Base-by-base conservation (phyloP, 2,113 vertebrate species). In the Smithornis capensis region DNA sequence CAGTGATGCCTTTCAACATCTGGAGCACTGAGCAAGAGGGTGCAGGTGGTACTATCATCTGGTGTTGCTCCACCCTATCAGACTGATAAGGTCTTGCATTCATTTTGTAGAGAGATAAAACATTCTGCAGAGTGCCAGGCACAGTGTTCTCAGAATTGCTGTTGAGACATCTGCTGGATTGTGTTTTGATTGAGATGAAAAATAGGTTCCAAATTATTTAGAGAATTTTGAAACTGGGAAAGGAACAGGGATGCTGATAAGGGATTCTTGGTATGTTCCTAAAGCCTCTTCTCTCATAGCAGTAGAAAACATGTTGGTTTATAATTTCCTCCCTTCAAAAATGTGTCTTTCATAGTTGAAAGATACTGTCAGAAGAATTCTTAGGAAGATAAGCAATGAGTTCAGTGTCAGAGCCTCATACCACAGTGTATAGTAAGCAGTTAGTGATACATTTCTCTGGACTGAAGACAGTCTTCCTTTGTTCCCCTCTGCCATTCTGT, bases 391-490 rank as follows among this genome's bases (percentile, higher is more conserved):
- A 93, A 96, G 94, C 80, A 87, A 50, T 76, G 86, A 94, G 67
- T 84, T 94, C 93, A 85, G 82, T 77, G 76, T 93, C 64, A 90
- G 67, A 93, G 64, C 73, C 64, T 96, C 92, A 95, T 96, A 83
- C 88, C 93, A 89, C 64, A 94, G 92, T 49, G 50, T 94, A 42
- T 24, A 82, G 59, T 89, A 94, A 95, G 88, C 78, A 69, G 76
- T 86, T 92, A 84, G 57, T 38, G 81, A 82, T 95, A 85, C 76
- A 68, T 90, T 96, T 94, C 90, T 96, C 44, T 89, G 55, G 42
- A 55, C 71, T 64, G 90, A 74, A 90, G 78, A 95, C 89, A 95
- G 87, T 95, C 60, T 22, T 81, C 64, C 85, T 95, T 96, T 97
- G 94, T 96, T 95, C 60, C 28, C n/a, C 29, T 89, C 37, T 86